Conservation (phyloP, 2,888 invertebrate species). For the Idaea straminata region DNA sequence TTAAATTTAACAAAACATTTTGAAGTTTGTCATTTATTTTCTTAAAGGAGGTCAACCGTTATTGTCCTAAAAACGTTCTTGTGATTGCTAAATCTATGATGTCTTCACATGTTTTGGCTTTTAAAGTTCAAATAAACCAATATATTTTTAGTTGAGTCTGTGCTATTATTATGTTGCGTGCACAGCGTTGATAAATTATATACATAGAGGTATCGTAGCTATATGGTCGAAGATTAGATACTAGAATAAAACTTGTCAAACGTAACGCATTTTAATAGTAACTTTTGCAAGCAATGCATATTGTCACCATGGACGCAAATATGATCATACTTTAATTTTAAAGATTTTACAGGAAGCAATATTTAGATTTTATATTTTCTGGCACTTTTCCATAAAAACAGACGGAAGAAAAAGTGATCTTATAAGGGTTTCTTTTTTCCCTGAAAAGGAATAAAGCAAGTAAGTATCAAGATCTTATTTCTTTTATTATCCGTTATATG, state of each 20-base stretch:
- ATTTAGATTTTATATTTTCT: too few relatives aligned
- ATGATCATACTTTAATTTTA: too few relatives aligned
- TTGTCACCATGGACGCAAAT: too few relatives aligned
- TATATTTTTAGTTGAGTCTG: not conserved
- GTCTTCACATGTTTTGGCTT: not conserved
- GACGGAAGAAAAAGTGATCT: not conserved
- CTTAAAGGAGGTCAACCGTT: slow-evolving; percentile 37
- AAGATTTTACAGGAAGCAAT: too few relatives aligned
- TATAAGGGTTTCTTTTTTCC: not conserved
- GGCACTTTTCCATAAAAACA: too few relatives aligned
- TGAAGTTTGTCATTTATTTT: slow-evolving; percentile 21
- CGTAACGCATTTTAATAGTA: too few relatives aligned
- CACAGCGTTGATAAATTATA: too few relatives aligned
- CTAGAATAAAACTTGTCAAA: too few relatives aligned
- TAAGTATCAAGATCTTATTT: not conserved
- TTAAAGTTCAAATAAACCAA: not conserved
- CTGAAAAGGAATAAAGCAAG: not conserved
- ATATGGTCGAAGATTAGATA: too few relatives aligned
- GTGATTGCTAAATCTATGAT: slow-evolving; percentile 13
- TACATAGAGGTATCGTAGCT: too few relatives aligned
- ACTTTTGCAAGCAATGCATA: too few relatives aligned
- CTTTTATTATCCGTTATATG: not conserved
- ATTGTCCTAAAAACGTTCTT: slow-evolving; percentile 31
- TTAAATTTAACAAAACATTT: slow-evolving; percentile 14
- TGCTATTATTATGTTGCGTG: not conserved